Base-by-base conservation (phyloP, 2,888 invertebrate species). In the Drosophila putrida region DNA sequence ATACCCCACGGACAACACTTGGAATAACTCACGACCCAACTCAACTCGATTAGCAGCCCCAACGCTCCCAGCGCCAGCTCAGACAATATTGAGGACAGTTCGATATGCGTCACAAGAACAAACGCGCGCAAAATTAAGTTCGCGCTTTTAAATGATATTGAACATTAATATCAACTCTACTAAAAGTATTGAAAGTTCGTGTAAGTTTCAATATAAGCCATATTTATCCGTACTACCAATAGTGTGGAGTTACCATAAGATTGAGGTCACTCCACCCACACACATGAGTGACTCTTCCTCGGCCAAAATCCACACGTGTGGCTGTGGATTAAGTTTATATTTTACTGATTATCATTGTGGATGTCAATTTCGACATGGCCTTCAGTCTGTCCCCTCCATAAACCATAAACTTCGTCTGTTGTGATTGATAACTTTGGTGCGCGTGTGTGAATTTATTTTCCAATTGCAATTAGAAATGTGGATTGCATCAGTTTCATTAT, bases 1-100 rank as follows among this genome's bases (percentile, higher is more conserved):
- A 44, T 81, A 81, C 80, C 80, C 80, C 80, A 80, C 80, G 78
- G 73, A 75, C 77, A 41, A 61, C 63, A n/a, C 36, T 27, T 39
- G 10, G 20, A 11, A 28, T 6, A 20, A n/a, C 50, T 35, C 33
- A 11, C 35, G 15, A 25, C 25, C 20, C 43, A 44, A 44, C 35
- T 4, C n/a, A 28, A 27, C 13, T 41, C 51, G 46, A 43, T 31
- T 6, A 13, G 36, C 10, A 13, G 36, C 41, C 36, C 39, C 35
- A 50, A 11, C 35, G 62, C 33, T 58, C 25, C 62, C 47, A 39
- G 58, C 59, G 9, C 38, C 49, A 50, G 64, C 43, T 64, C 36
- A 50, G 57, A 33, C 33, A 55, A 25, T n/a, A 66, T 49, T 15
- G 76, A 57, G 49, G 46, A 65, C 73, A 76, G 78, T 76, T 76